Conservation (phyloP, 2,797 vertebrate genomes). For the Coregonus sp. region DNA sequence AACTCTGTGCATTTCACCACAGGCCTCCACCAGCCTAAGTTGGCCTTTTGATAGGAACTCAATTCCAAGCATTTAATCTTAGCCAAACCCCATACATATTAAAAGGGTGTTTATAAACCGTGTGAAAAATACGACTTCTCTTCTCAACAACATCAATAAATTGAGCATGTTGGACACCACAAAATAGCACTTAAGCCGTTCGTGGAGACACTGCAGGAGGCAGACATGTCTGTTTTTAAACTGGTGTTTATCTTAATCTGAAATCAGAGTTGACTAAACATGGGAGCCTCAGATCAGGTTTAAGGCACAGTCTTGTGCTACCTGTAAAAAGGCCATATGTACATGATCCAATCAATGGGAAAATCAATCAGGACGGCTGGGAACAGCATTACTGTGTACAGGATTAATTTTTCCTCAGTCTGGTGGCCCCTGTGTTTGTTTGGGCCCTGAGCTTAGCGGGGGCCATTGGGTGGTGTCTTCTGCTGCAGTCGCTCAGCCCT, state of each 20-base stretch:
- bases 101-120: conserved; percentile 31
- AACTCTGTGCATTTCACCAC: conserved; percentile 14
- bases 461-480: not conserved
- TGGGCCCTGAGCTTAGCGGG: not conserved
- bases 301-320: not conserved
- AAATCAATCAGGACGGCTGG: not conserved
- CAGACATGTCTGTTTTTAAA: conserved; percentile 11
- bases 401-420: not conserved
- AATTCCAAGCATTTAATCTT: conserved; percentile 12
- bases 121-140: conserved; percentile 10
- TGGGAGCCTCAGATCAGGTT: not conserved
- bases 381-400: not conserved
- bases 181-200: conserved; percentile 1
- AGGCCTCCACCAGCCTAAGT: conserved; percentile 19
- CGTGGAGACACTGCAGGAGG: not conserved
- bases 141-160: conserved; percentile 18
- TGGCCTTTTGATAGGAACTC: conserved; percentile 29
- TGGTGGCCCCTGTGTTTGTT: not conserved
- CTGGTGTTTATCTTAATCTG: conserved; percentile 4
- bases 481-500: not conserved
- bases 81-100: conserved; percentile 25
- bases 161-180: conserved; percentile 1
- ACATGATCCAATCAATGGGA: not conserved
- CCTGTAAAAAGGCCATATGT: not conserved
- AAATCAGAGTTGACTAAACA: conserved; percentile 1